Evolutionary conservation across 1,140 invertebrate species (phyloP).

Genomic region (Procambarus clarkii): DNA sequence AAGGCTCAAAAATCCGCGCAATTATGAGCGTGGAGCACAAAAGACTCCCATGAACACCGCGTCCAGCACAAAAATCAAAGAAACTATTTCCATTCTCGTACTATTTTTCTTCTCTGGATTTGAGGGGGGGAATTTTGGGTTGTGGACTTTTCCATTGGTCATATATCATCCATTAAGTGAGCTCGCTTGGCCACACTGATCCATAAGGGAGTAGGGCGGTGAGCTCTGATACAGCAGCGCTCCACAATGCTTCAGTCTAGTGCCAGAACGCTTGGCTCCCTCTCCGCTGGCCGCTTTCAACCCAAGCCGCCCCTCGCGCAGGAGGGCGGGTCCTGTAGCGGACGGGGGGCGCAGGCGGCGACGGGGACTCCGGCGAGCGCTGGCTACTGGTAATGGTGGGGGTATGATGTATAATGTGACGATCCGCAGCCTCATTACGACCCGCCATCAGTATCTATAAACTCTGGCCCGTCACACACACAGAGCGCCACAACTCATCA

Average conservation of each 20-base stretch:
- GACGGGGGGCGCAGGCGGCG: background rate
- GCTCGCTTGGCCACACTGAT: conserved; percentile 70
- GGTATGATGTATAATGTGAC: conserved; percentile 69
- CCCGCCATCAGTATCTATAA: conserved; percentile 69
- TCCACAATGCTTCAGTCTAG: conserved; percentile 58
- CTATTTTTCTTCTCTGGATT: conserved; percentile 68
- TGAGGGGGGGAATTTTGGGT: conserved; percentile 63
- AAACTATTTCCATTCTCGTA: conserved; percentile 65
- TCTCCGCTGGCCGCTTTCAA: background rate
- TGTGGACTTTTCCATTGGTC: conserved; percentile 71
- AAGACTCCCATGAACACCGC: conserved; percentile 35
- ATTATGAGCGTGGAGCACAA: background rate
- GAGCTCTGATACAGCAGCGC: conserved; percentile 47
- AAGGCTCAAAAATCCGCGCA: background rate
- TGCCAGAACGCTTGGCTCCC: conserved; percentile 25
- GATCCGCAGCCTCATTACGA: conserved; percentile 65
- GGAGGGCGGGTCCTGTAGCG: background rate
- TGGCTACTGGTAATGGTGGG: conserved; percentile 55
- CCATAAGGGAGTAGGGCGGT: conserved; percentile 64
- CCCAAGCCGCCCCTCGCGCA: background rate
- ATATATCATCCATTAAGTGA: conserved; percentile 72
- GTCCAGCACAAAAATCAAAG: conserved; percentile 58
- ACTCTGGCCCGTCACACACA: conserved; percentile 63
- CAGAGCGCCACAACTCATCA: conserved; percentile 68
- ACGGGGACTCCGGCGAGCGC: conserved; percentile 9